Evolutionary conservation across 2,113 vertebrate genomes (phyloP).

Genomic region (Anarhynchus alexandrinus): DNA sequence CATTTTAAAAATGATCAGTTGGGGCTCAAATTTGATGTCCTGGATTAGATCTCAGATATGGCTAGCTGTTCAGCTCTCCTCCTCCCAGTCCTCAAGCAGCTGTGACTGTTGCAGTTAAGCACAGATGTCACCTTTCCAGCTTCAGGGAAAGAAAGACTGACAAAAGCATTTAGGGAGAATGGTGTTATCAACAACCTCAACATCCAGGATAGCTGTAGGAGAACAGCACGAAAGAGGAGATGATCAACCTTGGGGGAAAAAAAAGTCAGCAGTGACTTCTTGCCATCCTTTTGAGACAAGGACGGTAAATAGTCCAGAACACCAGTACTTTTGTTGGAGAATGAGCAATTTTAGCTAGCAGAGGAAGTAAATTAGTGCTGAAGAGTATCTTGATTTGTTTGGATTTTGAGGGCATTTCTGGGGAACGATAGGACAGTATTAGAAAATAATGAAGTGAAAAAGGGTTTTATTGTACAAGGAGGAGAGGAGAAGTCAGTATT

Average conservation of each 20-base stretch:
- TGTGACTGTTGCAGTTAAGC: background rate
- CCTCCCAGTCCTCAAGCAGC: background rate
- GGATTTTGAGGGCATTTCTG: background rate
- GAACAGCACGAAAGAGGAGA: background rate
- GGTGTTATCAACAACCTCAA: background rate
- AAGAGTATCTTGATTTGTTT: background rate
- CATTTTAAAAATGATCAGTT: background rate
- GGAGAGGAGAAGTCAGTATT: background rate
- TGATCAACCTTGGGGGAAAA: fast-evolving
- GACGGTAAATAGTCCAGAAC: background rate
- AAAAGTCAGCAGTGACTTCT: background rate
- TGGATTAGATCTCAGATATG: background rate
- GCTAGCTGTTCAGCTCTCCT: background rate
- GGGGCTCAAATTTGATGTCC: background rate
- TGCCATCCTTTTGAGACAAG: background rate
- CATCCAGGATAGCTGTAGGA: background rate
- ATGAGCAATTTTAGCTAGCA: background rate
- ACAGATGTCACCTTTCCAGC: background rate
- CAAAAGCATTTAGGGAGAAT: background rate
- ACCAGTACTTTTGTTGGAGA: background rate
- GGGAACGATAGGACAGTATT: background rate
- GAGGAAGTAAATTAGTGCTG: background rate
- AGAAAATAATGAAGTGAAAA: background rate
- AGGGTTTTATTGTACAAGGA: background rate
- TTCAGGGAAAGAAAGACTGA: background rate